Base-by-base conservation (phyloP, 1,140 invertebrate species). In the Palaemon carinicauda region DNA sequence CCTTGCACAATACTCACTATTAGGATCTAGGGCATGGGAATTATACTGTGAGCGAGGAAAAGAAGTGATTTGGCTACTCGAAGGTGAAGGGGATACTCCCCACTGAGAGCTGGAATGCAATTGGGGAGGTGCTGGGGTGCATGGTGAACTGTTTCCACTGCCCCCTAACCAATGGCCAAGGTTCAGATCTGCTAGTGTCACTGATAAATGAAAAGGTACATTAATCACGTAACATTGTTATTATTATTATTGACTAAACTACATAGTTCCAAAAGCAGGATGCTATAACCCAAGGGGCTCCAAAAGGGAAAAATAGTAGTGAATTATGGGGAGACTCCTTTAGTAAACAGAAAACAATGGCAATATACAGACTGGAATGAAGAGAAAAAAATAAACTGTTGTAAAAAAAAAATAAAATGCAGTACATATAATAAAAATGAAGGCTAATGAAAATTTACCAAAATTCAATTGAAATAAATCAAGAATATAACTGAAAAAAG, bases 71-170 rank as follows among this genome's bases (percentile, higher is more conserved):
- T 51, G 54, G 60, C 29, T 24, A 24, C n/a, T 27, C 24, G 29
- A n/a, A n/a, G 80, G 17, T 17, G 69, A 15, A 27, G 41, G 81
- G 3, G 52, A 10, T 53, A 41, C 77, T 50, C 15, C 53, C 75
- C 33, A 27, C 10, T 69, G 65, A 51, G 33, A 51, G 50, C 51
- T 41, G 54, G 41, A 60, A 75, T 21, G 56, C 53, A 27, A 29
- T 41, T 54, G 84, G 80, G 29, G 80, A 73, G 19, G 83, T 79
- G 56, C 51, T 54, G 29, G 84, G 69, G 82, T 56, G 5, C 77
- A 73, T 50, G 88, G 82, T 9, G 88, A 86, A 19, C 60, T 83
- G 19, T 79, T 77, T 78, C 88, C 82, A 33, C 83, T 65, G 41
- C 88, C 80, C 31, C 88, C 77, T 41, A 78, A 24, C 71, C 82